Conservation (phyloP, 2,113 vertebrate genomes). For the Leuciscus idus region DNA sequence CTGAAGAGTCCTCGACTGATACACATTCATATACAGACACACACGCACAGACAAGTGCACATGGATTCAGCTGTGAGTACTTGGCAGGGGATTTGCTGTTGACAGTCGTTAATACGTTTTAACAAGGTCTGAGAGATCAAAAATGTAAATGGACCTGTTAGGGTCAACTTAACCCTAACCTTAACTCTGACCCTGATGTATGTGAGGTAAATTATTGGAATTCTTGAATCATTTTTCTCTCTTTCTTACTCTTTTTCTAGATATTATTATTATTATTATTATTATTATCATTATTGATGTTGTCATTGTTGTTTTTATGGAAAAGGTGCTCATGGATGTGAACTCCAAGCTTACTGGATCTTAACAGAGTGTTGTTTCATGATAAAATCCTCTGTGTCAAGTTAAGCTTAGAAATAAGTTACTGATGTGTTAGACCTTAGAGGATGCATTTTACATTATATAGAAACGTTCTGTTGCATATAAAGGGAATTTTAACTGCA, state of each 20-base stretch:
- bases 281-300: constrained; percentile 60
- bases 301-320: constrained; percentile 32
- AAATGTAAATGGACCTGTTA: not conserved
- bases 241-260: constrained; percentile 34
- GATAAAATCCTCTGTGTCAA: constrained; percentile 41
- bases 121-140: constrained; percentile 1
- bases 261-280: constrained; percentile 60
- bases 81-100: not conserved
- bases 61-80: constrained; percentile 19
- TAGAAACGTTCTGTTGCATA: constrained; percentile 3
- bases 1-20: constrained; percentile 57
- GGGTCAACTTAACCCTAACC: not conserved
- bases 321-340: constrained; percentile 51
- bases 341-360: constrained; percentile 26
- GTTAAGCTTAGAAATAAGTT: constrained; percentile 51
- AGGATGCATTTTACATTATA: constrained; percentile 36
- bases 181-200: constrained; percentile 27
- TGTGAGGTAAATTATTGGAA: constrained; percentile 27
- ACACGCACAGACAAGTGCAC: constrained; percentile 26
- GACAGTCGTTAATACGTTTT: constrained; percentile 21
- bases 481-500: not conserved
- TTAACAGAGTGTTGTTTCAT: constrained; percentile 43
- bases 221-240: constrained; percentile 15
- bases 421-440: constrained; percentile 43
- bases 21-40: constrained; percentile 18